Conservation (phyloP, 1,140 invertebrate species). For the Lasaia peninsularis region DNA sequence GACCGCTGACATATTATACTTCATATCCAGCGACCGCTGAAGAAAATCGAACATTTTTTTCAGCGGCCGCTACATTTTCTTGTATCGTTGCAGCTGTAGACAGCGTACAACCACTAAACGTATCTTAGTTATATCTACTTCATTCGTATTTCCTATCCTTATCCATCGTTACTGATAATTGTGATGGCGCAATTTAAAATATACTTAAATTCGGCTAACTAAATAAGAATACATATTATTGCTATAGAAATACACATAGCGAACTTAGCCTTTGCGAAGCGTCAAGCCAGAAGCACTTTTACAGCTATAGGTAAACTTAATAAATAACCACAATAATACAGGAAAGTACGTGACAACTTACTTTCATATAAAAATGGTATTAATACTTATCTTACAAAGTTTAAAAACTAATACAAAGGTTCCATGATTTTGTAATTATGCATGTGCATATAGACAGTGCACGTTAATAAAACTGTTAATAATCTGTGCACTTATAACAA, state of each 20-base stretch:
- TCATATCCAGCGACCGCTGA: conserved; percentile 14
- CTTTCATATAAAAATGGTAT: conserved; percentile 16
- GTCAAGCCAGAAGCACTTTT: conserved; percentile 59
- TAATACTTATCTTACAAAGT: conserved; percentile 15
- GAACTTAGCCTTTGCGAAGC: conserved; percentile 57
- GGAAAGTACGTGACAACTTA: conserved; percentile 29
- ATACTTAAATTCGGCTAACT: conserved; percentile 71
- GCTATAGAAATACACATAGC: conserved; percentile 44
- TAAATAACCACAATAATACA: conserved; percentile 69
- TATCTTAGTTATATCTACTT: conserved; percentile 55
- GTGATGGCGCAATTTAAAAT: conserved; percentile 61
- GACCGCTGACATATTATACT: conserved; percentile 33
- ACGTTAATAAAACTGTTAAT: background rate
- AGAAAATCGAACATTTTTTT: conserved; percentile 34
- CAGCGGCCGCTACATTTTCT: background rate
- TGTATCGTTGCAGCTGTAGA: conserved; percentile 25
- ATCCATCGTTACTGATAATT: conserved; percentile 45
- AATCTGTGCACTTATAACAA: background rate
- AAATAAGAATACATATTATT: conserved; percentile 63
- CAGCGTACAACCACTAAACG: conserved; percentile 54
- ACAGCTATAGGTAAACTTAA: conserved; percentile 62
- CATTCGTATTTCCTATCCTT: conserved; percentile 47
- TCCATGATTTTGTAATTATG: background rate
- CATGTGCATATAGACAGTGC: background rate
- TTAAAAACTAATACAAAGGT: conserved; percentile 11